These are phyloP conservation scores for Palythoa caribaeorum DNA, from an alignment of 92 coral and sea anemone genomes.

Conservation along the genomic window DNA sequence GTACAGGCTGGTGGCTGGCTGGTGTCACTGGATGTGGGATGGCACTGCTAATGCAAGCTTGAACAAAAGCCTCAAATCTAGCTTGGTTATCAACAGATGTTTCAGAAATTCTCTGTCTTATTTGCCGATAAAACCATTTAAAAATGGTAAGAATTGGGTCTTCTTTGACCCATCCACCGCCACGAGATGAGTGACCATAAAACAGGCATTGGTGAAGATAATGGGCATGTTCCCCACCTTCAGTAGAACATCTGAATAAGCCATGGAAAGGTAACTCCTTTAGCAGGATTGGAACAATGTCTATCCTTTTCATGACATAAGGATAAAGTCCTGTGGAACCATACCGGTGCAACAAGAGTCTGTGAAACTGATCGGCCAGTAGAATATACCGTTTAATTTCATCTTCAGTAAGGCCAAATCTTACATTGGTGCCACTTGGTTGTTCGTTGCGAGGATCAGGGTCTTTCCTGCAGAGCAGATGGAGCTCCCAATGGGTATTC, in stretches of 20 bases:
- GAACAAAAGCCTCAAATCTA: constrained; percentile 13
- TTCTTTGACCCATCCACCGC: constrained; percentile 24
- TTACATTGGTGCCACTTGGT: not conserved
- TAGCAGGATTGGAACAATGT: constrained; percentile 39
- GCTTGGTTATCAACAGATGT: constrained; percentile 15
- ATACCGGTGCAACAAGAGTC: constrained; percentile 13
- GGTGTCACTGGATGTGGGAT: not conserved
- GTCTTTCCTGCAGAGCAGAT: constrained; percentile 8
- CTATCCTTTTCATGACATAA: constrained; percentile 38
- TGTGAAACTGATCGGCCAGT: constrained; percentile 20
- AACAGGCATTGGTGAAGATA: constrained; percentile 32
- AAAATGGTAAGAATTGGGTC: constrained; percentile 20
- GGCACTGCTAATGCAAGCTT: not conserved
- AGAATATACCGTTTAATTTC: constrained; percentile 5
- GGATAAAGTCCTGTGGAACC: constrained; percentile 34
- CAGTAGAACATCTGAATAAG: constrained; percentile 31
- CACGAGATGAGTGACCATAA: constrained; percentile 25
- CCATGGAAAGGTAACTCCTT: constrained; percentile 38
- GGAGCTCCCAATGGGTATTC: constrained; percentile 28
- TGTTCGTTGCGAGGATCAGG: constrained; percentile 21
- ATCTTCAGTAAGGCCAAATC: constrained; percentile 31
- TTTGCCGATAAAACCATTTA: constrained; percentile 19
- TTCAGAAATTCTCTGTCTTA: constrained; percentile 5
- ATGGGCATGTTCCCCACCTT: constrained; percentile 35
- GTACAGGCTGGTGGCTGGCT: not conserved